Conservation (phyloP, 2,113 vertebrate species). For the human (Homo sapiens) region GRCh38 chr17:49523501-49524000, state of each 20-base stretch:
- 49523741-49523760: background rate
- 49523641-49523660: too few species aligned
- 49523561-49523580: background rate
- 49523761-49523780: background rate
- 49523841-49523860: slow-evolving; percentile 54
- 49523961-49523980: background rate
- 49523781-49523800: slow-evolving; percentile 28
- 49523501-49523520: background rate
- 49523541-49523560: background rate
- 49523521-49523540: background rate
- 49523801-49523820: slow-evolving; percentile 59
- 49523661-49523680: background rate
- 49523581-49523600: background rate
- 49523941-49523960: background rate
- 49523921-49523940: background rate
- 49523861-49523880: slow-evolving; percentile 53
- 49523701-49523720: background rate
- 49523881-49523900: slow-evolving; percentile 45
- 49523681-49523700: background rate
- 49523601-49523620: background rate
- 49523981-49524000: background rate
- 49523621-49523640: background rate
- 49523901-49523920: slow-evolving; percentile 37
- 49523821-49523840: slow-evolving; percentile 63
- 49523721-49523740: background rate